These are phyloP conservation scores for Malthinus seriepunctatus DNA, from an alignment of 2,888 invertebrate species.

Conservation along the genomic window DNA sequence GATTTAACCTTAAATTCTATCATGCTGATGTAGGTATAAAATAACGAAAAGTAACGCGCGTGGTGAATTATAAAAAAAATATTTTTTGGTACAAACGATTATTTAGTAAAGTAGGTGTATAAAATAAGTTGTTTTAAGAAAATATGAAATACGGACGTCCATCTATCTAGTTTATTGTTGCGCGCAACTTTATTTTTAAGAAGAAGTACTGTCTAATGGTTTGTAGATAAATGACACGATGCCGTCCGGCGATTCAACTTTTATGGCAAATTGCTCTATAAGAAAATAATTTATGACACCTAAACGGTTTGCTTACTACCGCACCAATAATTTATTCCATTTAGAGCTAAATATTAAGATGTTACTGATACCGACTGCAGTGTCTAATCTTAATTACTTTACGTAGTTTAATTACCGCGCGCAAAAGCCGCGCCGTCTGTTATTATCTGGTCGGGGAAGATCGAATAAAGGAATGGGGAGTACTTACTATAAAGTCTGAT, in stretches of 20 bases:
- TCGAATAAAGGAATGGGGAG: constrained; percentile 28
- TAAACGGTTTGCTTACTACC: constrained; percentile 44
- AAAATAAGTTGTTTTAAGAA: constrained; percentile 42
- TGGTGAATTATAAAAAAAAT: constrained; percentile 24
- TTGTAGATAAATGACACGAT: constrained; percentile 46
- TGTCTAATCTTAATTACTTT: constrained; percentile 51
- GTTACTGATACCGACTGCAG: constrained; percentile 46
- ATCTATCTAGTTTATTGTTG: constrained; percentile 47
- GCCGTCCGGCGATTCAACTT: constrained; percentile 46
- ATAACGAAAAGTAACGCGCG: background rate
- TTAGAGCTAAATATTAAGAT: constrained; percentile 50
- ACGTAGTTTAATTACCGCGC: constrained; percentile 48
- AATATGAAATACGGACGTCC: constrained; percentile 46
- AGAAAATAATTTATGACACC: constrained; percentile 46
- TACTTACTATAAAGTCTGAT: constrained; percentile 88
- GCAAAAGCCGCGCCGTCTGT: constrained; percentile 42
- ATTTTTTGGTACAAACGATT: constrained; percentile 21
- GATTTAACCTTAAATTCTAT: constrained; percentile 35
- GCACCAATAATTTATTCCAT: constrained; percentile 51
- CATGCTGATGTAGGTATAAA: constrained; percentile 39
- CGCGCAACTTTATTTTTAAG: constrained; percentile 44
- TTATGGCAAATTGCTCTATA: constrained; percentile 43
- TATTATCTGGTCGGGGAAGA: constrained; percentile 41
- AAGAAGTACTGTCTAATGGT: constrained; percentile 46
- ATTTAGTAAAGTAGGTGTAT: constrained; percentile 16